These are phyloP conservation scores for Calameuta idolon DNA, from an alignment of 2,888 invertebrate species.

Conservation along the genomic window DNA sequence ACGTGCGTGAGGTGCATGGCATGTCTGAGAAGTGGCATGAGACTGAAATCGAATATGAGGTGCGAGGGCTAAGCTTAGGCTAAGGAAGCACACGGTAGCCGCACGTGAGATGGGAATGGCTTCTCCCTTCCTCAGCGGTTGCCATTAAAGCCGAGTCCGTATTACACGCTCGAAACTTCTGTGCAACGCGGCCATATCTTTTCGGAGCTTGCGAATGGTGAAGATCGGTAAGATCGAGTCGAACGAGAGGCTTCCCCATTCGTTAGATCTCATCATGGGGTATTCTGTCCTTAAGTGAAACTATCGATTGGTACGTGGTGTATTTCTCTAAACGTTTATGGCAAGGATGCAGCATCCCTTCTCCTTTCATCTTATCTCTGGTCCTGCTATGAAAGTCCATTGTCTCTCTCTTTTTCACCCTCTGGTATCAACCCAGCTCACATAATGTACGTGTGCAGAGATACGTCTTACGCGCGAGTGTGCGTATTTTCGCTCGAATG, in stretches of 20 bases:
- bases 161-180: slow-evolving; percentile 27
- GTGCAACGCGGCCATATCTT: not conserved
- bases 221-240: not conserved
- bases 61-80: slow-evolving; percentile 48
- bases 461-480: not conserved
- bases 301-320: not conserved
- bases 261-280: not conserved
- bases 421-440: not conserved
- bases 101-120: slow-evolving; percentile 44
- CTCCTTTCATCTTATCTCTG: not conserved
- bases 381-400: not conserved
- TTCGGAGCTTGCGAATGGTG: not conserved
- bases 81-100: slow-evolving; percentile 51
- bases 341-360: not conserved
- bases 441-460: not conserved
- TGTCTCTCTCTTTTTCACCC: not conserved
- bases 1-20: slow-evolving; percentile 42
- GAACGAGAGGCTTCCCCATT: not conserved
- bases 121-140: slow-evolving; percentile 46
- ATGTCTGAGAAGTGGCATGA: slow-evolving; percentile 27
- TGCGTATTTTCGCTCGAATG: slow-evolving; percentile 2
- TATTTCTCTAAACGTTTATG: not conserved
- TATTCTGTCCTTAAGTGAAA: not conserved
- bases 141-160: slow-evolving; percentile 43
- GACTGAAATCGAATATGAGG: slow-evolving; percentile 59